These are phyloP conservation scores for Digitonthophagus gazella DNA, from an alignment of 2,888 invertebrate genomes.

Conservation along the genomic window DNA sequence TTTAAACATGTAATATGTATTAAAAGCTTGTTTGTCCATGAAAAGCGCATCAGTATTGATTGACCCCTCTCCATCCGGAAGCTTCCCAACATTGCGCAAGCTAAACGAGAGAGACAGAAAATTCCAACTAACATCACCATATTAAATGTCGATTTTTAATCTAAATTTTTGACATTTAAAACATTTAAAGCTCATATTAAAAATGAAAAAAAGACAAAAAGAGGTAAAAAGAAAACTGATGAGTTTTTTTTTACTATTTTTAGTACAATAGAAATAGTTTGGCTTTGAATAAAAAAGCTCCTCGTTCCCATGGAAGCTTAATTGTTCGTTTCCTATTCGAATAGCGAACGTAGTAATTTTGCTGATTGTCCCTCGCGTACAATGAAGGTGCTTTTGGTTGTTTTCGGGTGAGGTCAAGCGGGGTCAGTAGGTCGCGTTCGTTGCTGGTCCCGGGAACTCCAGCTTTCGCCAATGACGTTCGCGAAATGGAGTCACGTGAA, in stretches of 20 bases:
- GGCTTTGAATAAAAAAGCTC: no score
- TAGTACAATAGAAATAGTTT: no score
- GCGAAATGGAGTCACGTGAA: conserved; percentile 45
- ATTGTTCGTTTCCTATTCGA: no score
- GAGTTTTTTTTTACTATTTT: no score
- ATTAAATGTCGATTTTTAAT: no score
- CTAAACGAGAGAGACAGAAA: background rate
- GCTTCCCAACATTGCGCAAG: background rate
- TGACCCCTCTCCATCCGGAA: background rate
- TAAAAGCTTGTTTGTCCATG: background rate
- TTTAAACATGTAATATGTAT: background rate
- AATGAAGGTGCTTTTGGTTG: background rate
- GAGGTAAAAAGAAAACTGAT: no score
- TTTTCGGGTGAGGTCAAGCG: conserved; percentile 46
- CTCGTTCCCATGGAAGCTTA: no score
- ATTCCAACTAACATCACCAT: no score
- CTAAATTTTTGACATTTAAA: no score
- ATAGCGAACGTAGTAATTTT: background rate
- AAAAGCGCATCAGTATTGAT: background rate
- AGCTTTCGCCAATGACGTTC: conserved; percentile 43
- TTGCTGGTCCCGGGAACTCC: conserved; percentile 48
- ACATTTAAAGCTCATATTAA: no score
- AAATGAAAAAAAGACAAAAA: no score
- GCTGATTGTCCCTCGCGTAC: background rate
- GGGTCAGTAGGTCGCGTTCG: conserved; percentile 51